A percentile compares a stretch with the other conserved stretches of the same genome.
Conservation (phyloP, 2,797 vertebrate genomes). For the Muscicapa comitata region DNA sequence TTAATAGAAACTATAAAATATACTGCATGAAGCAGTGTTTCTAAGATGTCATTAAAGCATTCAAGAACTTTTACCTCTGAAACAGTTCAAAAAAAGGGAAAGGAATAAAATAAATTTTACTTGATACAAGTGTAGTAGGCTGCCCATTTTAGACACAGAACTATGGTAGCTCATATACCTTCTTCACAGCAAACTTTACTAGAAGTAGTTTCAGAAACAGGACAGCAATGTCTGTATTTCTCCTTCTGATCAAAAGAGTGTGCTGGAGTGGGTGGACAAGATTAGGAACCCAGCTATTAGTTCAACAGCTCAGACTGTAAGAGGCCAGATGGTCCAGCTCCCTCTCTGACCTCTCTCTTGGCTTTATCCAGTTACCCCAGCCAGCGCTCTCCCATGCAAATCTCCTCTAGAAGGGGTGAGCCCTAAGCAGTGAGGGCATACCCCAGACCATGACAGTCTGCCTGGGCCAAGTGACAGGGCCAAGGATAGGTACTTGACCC, state of each 20-base stretch:
- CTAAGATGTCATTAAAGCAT: not conserved
- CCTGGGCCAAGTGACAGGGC: not conserved
- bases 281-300: not conserved
- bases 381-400: not conserved
- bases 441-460: not conserved
- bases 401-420: not conserved
- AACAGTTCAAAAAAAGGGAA: not conserved
- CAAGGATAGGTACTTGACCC: not conserved
- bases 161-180: not conserved
- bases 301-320: not conserved
- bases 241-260: not conserved
- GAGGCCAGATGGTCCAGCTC: not conserved
- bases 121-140: not conserved
- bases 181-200: not conserved
- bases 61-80: not conserved
- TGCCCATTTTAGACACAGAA: not conserved
- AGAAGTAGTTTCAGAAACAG: not conserved
- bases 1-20: not conserved
- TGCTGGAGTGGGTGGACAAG: not conserved
- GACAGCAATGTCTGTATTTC: not conserved
- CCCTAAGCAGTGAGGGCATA: not conserved
- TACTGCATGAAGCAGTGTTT: not conserved
- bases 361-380: not conserved
- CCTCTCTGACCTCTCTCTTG: not conserved
- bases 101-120: not conserved